phyloP scores from a whole-genome alignment of 2,888 invertebrate species.

The Meliscaeva auricollis region DNA sequence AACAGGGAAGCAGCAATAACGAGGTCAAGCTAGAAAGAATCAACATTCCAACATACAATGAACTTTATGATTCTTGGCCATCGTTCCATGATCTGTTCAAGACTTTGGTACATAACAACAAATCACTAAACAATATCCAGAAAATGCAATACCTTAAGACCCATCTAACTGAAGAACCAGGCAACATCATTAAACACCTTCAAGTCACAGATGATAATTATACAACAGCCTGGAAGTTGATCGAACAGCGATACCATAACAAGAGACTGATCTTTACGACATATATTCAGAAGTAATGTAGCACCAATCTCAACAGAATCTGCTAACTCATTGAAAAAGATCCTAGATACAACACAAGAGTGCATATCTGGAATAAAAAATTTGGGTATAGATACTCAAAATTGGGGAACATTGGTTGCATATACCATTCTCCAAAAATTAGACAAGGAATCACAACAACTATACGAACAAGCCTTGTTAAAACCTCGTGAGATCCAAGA shows the following conservation, averaged over 20 bases:
- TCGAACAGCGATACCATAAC: background rate
- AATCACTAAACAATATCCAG: background rate
- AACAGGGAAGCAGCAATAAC: background rate
- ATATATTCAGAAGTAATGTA: background rate
- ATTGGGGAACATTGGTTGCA: constrained; percentile 6
- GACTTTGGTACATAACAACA: background rate
- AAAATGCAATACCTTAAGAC: constrained; percentile 11
- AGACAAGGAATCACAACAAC: constrained; percentile 6
- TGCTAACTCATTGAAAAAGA: constrained; percentile 4
- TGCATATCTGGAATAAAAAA: constrained; percentile 3
- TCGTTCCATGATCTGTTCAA: constrained; percentile 13
- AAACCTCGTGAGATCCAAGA: constrained; percentile 7
- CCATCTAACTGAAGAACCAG: background rate
- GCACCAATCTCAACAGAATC: background rate
- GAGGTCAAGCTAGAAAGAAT: background rate
- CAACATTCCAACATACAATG: background rate
- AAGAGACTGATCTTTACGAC: constrained; percentile 4
- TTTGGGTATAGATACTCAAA: constrained; percentile 3
- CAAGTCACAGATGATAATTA: background rate
- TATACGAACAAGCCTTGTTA: constrained; percentile 2
- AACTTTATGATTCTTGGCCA: constrained; percentile 1
- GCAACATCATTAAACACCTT: background rate
- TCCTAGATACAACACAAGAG: constrained; percentile 15
- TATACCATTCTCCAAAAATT: constrained; percentile 15
- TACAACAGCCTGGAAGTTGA: background rate